phyloP scores from a whole-genome alignment of 2,797 vertebrate species.

The Etheostoma nigrum region DNA sequence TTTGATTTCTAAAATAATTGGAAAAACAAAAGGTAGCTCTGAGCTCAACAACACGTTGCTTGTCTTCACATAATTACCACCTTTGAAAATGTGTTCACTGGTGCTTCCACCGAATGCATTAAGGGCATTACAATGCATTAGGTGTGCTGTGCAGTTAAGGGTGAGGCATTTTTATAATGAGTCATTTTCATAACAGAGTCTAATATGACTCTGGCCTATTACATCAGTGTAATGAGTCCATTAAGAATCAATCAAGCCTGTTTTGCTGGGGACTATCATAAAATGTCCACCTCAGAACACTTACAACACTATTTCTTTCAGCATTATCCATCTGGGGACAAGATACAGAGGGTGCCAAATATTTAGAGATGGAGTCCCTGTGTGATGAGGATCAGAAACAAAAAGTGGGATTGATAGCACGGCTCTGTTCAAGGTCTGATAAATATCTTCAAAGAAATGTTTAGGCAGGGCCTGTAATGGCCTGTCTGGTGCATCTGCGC shows the following conservation, averaged over 20 bases:
- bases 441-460: conserved; percentile 38
- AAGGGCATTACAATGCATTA: conserved; percentile 60
- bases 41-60: conserved; percentile 41
- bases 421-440: conserved; percentile 21
- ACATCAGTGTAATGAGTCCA: conserved; percentile 62
- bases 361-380: conserved; percentile 34
- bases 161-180: conserved; percentile 62
- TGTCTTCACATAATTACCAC: conserved; percentile 50
- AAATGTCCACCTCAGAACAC: conserved; percentile 49
- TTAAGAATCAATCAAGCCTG: conserved; percentile 66
- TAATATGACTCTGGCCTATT: conserved; percentile 56
- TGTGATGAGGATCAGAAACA: conserved; percentile 32
- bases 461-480: conserved; percentile 7
- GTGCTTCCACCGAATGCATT: conserved; percentile 40
- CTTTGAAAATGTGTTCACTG: conserved; percentile 48
- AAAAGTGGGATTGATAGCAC: conserved; percentile 37
- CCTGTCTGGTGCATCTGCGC: neutral
- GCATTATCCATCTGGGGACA: conserved; percentile 30
- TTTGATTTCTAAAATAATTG: conserved; percentile 47
- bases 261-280: conserved; percentile 57
- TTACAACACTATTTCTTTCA: conserved; percentile 37
- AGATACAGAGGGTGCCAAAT: conserved; percentile 32
- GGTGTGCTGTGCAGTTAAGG: conserved; percentile 48
- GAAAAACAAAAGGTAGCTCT: conserved; percentile 48
- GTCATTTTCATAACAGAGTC: conserved; percentile 59